phyloP scores from a whole-genome alignment of 2,888 invertebrate species.

The Gymnocheta viridis region DNA sequence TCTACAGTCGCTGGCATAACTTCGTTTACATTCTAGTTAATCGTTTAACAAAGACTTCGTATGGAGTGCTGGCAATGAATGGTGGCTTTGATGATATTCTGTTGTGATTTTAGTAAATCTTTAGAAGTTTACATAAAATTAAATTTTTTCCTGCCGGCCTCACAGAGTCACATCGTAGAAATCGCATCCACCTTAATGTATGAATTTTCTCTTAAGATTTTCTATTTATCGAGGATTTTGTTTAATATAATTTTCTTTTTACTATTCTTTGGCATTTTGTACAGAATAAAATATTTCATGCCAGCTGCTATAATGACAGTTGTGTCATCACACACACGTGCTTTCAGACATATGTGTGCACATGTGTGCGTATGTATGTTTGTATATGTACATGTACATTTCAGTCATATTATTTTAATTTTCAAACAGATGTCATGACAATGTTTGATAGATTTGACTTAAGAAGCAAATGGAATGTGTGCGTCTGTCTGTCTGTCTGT shows the following conservation, averaged over 20 bases:
- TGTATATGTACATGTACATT: not conserved
- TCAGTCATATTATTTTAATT: slow-evolving; percentile 4
- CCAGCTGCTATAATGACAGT: slow-evolving; percentile 15
- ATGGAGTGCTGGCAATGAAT: too few species aligned
- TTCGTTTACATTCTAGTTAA: too few species aligned
- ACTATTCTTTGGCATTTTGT: not conserved
- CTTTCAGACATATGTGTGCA: not conserved
- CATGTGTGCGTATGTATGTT: not conserved
- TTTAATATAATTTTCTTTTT: not conserved
- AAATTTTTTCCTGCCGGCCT: too few species aligned
- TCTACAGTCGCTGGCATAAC: too few species aligned
- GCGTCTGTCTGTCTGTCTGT: too few species aligned
- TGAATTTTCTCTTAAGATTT: too few species aligned
- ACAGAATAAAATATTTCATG: not conserved
- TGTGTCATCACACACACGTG: slow-evolving; percentile 7
- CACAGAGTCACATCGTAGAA: too few species aligned
- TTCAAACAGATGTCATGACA: slow-evolving; percentile 24
- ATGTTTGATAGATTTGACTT: not conserved
- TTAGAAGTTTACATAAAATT: too few species aligned
- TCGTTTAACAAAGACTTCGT: too few species aligned
- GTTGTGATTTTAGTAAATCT: too few species aligned
- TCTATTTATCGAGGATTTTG: not conserved
- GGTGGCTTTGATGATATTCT: too few species aligned
- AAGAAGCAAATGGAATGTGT: not conserved
- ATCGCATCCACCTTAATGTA: too few species aligned